phyloP scores from a whole-genome alignment of 2,888 invertebrate species.

The Athetis lepigone region DNA sequence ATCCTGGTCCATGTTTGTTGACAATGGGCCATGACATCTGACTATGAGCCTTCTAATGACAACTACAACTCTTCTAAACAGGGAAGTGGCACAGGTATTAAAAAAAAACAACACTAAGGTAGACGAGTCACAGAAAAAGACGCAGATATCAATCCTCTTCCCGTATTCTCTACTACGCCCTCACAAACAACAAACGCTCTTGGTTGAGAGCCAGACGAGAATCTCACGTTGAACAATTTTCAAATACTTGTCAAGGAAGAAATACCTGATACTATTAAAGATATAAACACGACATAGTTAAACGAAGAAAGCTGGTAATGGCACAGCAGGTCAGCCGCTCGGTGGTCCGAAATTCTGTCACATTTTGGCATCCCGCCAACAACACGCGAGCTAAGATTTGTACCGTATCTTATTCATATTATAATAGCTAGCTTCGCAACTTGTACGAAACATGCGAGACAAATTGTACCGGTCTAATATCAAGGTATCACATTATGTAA shows the following conservation, averaged over 20 bases:
- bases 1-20: background rate
- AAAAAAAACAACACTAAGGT: background rate
- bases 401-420: conserved; percentile 55
- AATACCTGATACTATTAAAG: conserved; percentile 32
- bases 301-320: conserved; percentile 49
- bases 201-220: background rate
- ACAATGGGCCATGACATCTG: too few relatives aligned
- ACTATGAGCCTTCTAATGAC: background rate
- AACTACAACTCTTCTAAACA: background rate
- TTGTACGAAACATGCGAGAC: conserved; percentile 49
- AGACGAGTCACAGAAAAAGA: background rate
- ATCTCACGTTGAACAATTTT: background rate
- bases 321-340: conserved; percentile 49
- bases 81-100: background rate
- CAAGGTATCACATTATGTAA: conserved; percentile 65
- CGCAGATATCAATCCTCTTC: background rate
- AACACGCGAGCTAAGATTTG: conserved; percentile 43
- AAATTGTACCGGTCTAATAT: conserved; percentile 60
- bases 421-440: conserved; percentile 49
- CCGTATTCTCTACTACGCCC: background rate
- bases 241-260: background rate
- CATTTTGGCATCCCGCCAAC: conserved; percentile 55
- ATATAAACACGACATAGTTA: conserved; percentile 45
- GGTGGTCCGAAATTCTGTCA: conserved; percentile 48
- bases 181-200: background rate